Percentiles rank a stretch among this genome's conserved stretches.
phyloP scores from a whole-genome alignment of 2,888 invertebrate species.

The Lepidochitona cinerea region DNA sequence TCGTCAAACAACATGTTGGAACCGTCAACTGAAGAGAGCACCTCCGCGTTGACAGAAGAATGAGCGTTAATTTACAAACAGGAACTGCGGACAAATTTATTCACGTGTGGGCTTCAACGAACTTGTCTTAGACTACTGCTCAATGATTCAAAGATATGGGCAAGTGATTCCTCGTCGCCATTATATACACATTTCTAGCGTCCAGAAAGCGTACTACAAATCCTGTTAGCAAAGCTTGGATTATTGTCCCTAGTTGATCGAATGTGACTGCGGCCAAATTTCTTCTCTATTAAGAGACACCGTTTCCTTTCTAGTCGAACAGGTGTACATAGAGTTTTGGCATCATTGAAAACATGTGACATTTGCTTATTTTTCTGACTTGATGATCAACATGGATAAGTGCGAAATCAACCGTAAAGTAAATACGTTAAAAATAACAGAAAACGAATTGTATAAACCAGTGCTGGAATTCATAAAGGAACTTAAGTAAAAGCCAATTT shows the following conservation, averaged over 20 bases:
- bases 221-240: no score
- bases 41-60: background rate
- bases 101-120: background rate
- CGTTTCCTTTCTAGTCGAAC: background rate
- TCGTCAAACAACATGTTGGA: background rate
- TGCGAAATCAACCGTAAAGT: background rate
- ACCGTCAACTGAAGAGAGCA: background rate
- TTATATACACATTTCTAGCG: background rate
- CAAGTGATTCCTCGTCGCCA: background rate
- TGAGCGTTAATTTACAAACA: constrained; percentile 6
- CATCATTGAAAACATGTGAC: background rate
- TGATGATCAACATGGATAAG: background rate
- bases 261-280: no score
- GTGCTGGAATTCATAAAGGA: background rate
- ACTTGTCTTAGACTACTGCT: background rate
- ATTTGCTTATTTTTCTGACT: background rate
- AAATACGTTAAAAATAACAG: background rate
- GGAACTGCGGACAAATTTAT: background rate
- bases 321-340: background rate
- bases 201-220: background rate
- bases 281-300: background rate
- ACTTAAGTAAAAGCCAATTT: no score
- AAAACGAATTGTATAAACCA: background rate
- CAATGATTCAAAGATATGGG: no score
- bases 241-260: no score